Percentiles rank a stretch among this genome's conserved stretches.
Evolutionary conservation across 92 coral and sea anemone genomes (phyloP).

Genomic region (Ricordea florida): DNA sequence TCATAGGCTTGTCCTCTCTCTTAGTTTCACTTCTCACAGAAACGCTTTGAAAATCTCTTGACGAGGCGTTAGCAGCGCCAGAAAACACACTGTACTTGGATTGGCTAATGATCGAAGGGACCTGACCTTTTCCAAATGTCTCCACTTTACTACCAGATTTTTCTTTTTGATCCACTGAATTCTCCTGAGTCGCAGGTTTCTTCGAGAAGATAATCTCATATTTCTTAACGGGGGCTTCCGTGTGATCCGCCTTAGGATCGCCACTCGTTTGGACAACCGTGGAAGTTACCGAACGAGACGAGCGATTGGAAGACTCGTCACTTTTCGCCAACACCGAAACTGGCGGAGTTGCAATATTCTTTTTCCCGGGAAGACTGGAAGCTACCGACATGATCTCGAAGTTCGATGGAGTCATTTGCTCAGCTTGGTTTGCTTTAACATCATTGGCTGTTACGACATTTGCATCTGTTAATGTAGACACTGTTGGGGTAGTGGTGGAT

Average conservation of each 20-base stretch:
- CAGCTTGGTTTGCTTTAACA: background rate
- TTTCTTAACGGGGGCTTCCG: background rate
- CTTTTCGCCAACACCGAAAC: background rate
- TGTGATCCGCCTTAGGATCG: background rate
- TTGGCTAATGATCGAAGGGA: no score
- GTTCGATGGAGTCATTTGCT: background rate
- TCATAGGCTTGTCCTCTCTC: background rate
- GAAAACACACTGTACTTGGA: no score
- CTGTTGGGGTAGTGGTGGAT: background rate
- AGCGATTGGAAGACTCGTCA: background rate
- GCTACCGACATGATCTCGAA: background rate
- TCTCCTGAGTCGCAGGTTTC: background rate
- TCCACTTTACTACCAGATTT: background rate
- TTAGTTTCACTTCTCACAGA: slow-evolving; percentile 2
- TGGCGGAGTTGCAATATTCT: background rate
- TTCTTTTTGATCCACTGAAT: background rate
- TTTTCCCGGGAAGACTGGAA: background rate
- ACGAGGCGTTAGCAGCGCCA: background rate
- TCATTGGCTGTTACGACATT: background rate
- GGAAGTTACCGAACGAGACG: background rate
- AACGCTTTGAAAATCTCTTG: background rate
- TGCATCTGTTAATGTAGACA: background rate
- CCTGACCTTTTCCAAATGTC: no score
- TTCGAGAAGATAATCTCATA: slow-evolving; percentile 1
- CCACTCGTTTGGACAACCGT: background rate